Percentiles rank a stretch among this genome's conserved stretches.
phyloP scores from a whole-genome alignment of 2,113 vertebrate species.

The Microcebus murinus region DNA sequence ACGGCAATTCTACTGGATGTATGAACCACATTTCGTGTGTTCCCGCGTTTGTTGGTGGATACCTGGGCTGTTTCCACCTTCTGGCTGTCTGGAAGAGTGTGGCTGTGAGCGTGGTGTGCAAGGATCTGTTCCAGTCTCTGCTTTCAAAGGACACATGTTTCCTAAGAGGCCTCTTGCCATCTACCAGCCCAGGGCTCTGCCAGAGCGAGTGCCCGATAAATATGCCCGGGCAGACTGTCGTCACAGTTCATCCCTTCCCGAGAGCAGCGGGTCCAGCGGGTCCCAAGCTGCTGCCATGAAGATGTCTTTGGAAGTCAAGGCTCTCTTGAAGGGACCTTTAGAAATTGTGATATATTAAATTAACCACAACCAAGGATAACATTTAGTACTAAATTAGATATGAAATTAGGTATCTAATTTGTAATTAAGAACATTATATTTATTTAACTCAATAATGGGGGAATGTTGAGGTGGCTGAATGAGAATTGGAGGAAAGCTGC shows the following conservation, averaged over 20 bases:
- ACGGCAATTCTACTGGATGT: background rate
- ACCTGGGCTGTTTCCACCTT: background rate
- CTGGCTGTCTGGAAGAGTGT: background rate
- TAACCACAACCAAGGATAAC: background rate
- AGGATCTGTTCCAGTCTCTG: background rate
- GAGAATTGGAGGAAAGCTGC: background rate
- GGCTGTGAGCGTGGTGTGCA: rapidly evolving
- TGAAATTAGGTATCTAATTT: background rate
- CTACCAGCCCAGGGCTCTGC: background rate
- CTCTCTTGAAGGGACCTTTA: background rate
- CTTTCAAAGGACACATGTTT: background rate
- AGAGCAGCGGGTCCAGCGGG: rapidly evolving
- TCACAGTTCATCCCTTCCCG: rapidly evolving
- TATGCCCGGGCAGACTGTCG: rapidly evolving
- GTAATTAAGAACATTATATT: conserved; percentile 2
- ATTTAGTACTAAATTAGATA: background rate
- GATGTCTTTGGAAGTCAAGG: background rate
- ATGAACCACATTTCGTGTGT: background rate
- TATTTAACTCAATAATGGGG: background rate
- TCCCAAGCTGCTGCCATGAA: too few species aligned
- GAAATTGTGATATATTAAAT: background rate
- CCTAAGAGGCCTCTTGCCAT: background rate
- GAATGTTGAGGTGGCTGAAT: background rate
- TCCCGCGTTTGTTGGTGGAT: rapidly evolving
- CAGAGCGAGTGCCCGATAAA: rapidly evolving